These are phyloP conservation scores for Halictus rubicundus DNA, from an alignment of 1,140 invertebrate species.

Conservation along the genomic window DNA sequence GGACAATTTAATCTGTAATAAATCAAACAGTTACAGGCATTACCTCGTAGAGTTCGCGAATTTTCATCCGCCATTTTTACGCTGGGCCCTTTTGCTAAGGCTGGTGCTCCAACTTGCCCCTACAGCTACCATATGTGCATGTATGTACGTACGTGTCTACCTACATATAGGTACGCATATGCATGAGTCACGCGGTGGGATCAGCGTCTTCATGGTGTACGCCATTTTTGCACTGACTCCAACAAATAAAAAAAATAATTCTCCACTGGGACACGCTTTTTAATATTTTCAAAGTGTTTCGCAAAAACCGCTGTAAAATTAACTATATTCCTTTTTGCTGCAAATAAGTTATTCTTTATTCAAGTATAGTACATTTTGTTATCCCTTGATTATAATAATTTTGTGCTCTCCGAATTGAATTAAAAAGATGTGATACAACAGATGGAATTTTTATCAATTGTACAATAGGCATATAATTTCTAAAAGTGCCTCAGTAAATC, in stretches of 20 bases:
- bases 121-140: constrained; percentile 51
- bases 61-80: constrained; percentile 69
- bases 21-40: not conserved
- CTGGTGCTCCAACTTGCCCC: constrained; percentile 59
- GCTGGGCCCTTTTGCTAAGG: constrained; percentile 62
- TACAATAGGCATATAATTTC: no score
- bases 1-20: not conserved
- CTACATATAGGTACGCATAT: constrained; percentile 30
- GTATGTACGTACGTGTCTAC: constrained; percentile 39
- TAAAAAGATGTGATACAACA: no score
- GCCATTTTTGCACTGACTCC: constrained; percentile 36
- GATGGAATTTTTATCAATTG: no score
- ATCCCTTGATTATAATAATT: no score
- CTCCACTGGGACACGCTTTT: accelerated
- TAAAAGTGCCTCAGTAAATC: no score
- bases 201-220: constrained; percentile 2
- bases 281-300: no score
- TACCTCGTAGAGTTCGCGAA: constrained; percentile 27
- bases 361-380: no score
- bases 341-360: no score
- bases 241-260: not conserved
- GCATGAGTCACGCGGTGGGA: constrained; percentile 17
- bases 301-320: no score
- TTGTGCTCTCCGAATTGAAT: no score
- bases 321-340: no score